phyloP scores from a whole-genome alignment of 2,113 vertebrate genomes.

The Caretta caretta region DNA sequence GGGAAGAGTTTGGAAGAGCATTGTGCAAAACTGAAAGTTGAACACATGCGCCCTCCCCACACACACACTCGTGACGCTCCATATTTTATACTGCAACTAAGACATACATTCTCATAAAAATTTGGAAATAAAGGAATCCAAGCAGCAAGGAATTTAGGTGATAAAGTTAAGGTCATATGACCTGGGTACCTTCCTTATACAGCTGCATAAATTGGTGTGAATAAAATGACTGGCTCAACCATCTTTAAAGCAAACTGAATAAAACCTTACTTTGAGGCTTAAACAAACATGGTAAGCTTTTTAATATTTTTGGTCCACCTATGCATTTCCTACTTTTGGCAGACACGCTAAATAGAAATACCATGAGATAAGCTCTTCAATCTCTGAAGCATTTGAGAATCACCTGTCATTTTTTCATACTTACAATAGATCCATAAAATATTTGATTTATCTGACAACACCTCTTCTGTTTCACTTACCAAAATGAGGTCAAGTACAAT shows the following conservation, averaged over 20 bases:
- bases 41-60: neutral
- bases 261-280: neutral
- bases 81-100: neutral
- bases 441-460: slow-evolving; percentile 17
- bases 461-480: neutral
- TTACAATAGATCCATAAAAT: slow-evolving; percentile 39
- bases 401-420: neutral
- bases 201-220: neutral
- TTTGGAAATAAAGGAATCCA: neutral
- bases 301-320: neutral
- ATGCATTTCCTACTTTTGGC: neutral
- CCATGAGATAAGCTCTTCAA: neutral
- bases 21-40: neutral
- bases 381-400: slow-evolving; percentile 1
- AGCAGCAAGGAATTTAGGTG: neutral
- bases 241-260: neutral
- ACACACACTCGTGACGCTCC: neutral
- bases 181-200: neutral
- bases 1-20: neutral
- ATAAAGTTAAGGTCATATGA: neutral
- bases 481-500: neutral
- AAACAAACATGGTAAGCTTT: neutral
- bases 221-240: neutral
- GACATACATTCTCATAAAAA: neutral
- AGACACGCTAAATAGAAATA: neutral